Base-by-base conservation (phyloP, 2,113 vertebrate genomes). In the Solea senegalensis region DNA sequence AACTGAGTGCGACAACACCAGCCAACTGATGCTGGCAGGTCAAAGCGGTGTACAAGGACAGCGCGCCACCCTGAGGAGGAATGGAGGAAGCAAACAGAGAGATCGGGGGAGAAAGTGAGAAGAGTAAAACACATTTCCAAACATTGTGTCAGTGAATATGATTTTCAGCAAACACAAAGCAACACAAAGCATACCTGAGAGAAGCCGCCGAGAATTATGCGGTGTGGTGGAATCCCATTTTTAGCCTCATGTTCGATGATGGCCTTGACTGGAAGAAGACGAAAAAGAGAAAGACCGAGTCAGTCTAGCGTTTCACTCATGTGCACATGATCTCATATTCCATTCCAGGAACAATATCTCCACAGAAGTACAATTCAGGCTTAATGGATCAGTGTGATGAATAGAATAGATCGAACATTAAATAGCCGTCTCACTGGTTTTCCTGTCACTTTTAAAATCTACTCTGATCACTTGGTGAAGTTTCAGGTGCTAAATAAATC, bases 171-270 rank as follows among this genome's bases (percentile, higher is more conserved):
- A 41, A 56, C 4, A 68, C 8, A 60, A 50, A 13, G 26, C 5
- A 43, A 5, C 21, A 21, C 1, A 1, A 91, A 85, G 88, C 89
- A 86, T 79, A 99, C 98, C 97, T 99, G 97, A 72, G 97, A 99
- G 90, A 99, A 99, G 85, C 98, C 98, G 14, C 96, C 97, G 49
- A 99, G 94, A 48, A 99, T 92, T 61, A 99, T 97, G 8, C 98
- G 96, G 81, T 96, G 91, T 56, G 97, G 91, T 5, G 97, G 97
- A 71, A 99, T 99, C 64, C 98, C 98, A 0, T 97, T 98, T 93
- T 95, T 98, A 78, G 94, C 93, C 91, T 99, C 98, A 0, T 99
- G 97, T 71, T 99, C 98, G 1, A 99, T 98, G 72, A 99, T 94
- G 76, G 96, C 96, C 93, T 95, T 97, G 86, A 99, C 98, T 99